Base-by-base conservation (phyloP, 2,888 invertebrate genomes). In the Catocala nupta region DNA sequence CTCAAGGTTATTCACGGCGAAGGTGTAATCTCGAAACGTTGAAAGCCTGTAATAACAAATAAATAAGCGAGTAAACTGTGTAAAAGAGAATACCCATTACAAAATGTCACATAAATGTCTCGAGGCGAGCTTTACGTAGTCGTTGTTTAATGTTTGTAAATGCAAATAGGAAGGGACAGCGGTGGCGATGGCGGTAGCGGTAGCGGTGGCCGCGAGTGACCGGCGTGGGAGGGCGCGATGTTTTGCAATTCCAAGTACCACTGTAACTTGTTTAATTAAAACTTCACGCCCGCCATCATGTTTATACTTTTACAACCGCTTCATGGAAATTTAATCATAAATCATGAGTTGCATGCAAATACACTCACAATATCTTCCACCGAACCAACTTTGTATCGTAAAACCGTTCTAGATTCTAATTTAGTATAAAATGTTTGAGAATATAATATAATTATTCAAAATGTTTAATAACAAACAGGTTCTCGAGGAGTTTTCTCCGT, bases 231-330 rank as follows among this genome's bases (percentile, higher is more conserved):
- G 34, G 52, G n/a, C 66, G 59, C 70, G 55, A 36, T 45, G 52
- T 67, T 80, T 77, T 71, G 81, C 73, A 74, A 80, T 81, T 77
- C 78, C 75, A 81, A 80, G 69, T 75, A 73, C 62, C 59, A 54
- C 70, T 64, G 73, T 65, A 78, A 81, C 75, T 81, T 81, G 73
- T 75, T 83, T 80, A 73, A 83, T 81, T 83, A 83, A 80, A 81
- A 81, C 77, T 81, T 82, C 58, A 60, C 59, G 51, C 48, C 45
- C 51, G 43, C 61, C 57, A 55, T 67, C 71, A 64, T 66, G 65
- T 75, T 76, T 68, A 70, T 63, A 65, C 68, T 72, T 71, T 72
- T 50, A 56, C 56, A 57, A 59, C 44, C 57, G 71, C 68, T 73
- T 66, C 47, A 65, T 69, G 59, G 64, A 55, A 64, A 71, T 68